A percentile compares a stretch with the other conserved stretches of the same genome.
These are phyloP conservation scores for Ptilorrhoa leucosticta DNA, from an alignment of 2,113 vertebrate genomes.

Conservation along the genomic window DNA sequence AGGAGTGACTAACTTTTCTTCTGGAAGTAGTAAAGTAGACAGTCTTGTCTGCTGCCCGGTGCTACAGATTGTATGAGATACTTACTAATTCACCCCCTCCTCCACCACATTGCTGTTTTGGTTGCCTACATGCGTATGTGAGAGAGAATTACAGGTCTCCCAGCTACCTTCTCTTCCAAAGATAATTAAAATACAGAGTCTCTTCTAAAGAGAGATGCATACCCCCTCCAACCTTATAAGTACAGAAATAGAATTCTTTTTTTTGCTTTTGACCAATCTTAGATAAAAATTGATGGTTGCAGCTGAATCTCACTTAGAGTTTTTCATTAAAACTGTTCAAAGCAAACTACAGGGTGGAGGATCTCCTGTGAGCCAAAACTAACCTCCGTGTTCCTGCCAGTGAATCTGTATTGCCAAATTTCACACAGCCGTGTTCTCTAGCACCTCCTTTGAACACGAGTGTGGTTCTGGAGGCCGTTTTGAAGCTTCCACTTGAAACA, in stretches of 20 bases:
- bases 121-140: background rate
- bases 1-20: background rate
- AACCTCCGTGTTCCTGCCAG: slow-evolving; percentile 40
- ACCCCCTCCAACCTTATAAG: background rate
- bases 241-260: background rate
- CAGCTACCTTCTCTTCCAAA: background rate
- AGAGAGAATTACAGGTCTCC: background rate
- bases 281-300: background rate
- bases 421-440: slow-evolving; percentile 34
- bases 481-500: slow-evolving; percentile 49
- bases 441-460: slow-evolving; percentile 51
- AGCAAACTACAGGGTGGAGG: slow-evolving; percentile 45
- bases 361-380: slow-evolving; percentile 43
- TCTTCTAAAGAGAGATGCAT: background rate
- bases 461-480: slow-evolving; percentile 46
- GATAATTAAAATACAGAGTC: background rate
- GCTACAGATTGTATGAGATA: background rate
- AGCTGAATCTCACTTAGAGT: slow-evolving; percentile 9
- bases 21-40: background rate
- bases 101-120: background rate
- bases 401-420: slow-evolving; percentile 29
- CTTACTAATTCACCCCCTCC: background rate
- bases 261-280: background rate
- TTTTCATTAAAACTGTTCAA: slow-evolving; percentile 49
- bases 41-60: background rate